A percentile compares a stretch with the other conserved stretches of the same genome.
phyloP scores from a whole-genome alignment of 2,113 vertebrate species.

The Passerina amoena region DNA sequence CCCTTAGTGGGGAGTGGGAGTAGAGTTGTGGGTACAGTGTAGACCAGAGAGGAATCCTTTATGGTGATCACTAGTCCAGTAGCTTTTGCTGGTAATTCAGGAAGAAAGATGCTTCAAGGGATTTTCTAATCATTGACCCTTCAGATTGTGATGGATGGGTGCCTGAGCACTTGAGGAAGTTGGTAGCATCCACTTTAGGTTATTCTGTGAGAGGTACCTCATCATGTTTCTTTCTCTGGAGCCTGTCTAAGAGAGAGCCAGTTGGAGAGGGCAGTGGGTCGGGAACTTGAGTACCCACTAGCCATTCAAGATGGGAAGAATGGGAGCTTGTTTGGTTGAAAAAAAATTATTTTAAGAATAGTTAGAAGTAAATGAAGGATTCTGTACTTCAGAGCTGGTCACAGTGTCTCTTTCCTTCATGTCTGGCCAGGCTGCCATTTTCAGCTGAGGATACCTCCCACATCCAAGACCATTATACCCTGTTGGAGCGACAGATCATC shows the following conservation, averaged over 20 bases:
- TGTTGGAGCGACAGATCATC: conserved; percentile 94
- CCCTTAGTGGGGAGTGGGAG: neutral
- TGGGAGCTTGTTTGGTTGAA: neutral
- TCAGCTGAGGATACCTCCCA: conserved; percentile 85
- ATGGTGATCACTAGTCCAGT: neutral
- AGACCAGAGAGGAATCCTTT: neutral
- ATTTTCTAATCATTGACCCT: neutral
- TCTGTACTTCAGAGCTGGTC: neutral
- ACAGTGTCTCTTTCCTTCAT: neutral
- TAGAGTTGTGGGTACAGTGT: neutral
- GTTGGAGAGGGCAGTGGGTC: neutral
- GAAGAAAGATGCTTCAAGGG: neutral
- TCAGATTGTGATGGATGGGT: neutral
- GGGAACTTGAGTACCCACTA: neutral
- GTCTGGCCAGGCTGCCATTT: conserved; percentile 84
- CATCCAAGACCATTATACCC: conserved; percentile 91
- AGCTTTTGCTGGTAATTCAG: neutral
- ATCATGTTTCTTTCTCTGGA: neutral
- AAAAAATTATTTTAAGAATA: neutral
- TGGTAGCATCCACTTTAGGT: neutral
- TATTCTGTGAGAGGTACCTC: neutral
- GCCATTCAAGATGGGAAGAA: neutral
- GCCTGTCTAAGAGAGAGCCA: neutral
- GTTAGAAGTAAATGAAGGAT: neutral
- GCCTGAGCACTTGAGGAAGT: neutral